Base-by-base conservation (phyloP, 2,113 vertebrate species). In the Oenanthe melanoleuca region DNA sequence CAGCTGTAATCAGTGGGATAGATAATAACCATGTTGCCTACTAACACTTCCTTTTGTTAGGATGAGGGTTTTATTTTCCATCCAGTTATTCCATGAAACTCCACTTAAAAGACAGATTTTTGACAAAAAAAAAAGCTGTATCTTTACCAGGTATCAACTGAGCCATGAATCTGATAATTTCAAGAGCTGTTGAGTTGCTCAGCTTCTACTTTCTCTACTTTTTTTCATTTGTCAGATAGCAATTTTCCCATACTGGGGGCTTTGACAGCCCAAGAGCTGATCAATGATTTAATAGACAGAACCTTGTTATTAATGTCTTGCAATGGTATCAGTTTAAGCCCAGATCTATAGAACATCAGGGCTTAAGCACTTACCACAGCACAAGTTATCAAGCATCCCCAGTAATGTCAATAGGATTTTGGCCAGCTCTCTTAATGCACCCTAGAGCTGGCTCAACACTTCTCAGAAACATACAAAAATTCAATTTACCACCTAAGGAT, bases 281-380 rank as follows among this genome's bases (percentile, higher is more conserved):
- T 87, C 25, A 8, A 77, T 88, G 82, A 93, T 89, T 96, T 96
- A 95, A 88, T n/a, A 93, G 82, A 80, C 75, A 91, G 67, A 93
- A 56, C 26, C 37, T 88, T 88, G 83, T 88, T 96, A 90, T 94
- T 93, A 93, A 93, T 80, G 53, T 78, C 82, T 93, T 52, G 70
- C 5, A 1, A 71, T 78, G 40, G 67, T 88, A 90, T 93, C 93
- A 64, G 52, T 86, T 95, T 94, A 95, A 96, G 60, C 52, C 47
- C 29, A 83, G 81, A 94, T 95, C 84, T 95, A 93, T 89, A 95
- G 66, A 88, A 38, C 78, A 73, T 59, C 61, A 75, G 31, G 26
- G 59, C 34, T 88, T 88, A 90, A 90, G 75, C 74, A 80, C 71
- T 92, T 89, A 85, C n/a, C 52, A 78, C 47, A 86, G 71, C 45